Conservation (phyloP, 2,888 invertebrate genomes). For the Oxystoma pomonae region DNA sequence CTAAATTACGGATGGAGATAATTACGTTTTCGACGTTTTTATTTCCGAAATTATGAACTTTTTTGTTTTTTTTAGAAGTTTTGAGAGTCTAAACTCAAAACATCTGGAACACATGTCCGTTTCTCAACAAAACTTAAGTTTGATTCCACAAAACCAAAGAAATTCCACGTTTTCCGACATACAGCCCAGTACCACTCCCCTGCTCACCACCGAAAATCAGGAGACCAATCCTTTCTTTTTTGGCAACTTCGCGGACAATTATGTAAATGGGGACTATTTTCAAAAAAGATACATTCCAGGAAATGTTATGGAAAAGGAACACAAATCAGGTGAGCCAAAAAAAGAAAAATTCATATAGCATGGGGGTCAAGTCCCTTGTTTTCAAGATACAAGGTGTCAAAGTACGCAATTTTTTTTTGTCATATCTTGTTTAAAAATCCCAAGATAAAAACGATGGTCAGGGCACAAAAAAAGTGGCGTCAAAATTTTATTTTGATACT, state of each 20-base stretch:
- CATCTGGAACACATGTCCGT: conserved; percentile 34
- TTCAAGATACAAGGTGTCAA: no score
- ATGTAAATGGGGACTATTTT: conserved; percentile 38
- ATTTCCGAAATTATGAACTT: no score
- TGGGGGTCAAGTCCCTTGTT: no score
- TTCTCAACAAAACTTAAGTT: conserved; percentile 31
- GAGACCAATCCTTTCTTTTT: conserved; percentile 41
- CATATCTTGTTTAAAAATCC: no score
- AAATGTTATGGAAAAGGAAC: conserved; percentile 27
- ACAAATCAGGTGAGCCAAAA: not conserved
- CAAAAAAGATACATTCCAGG: conserved; percentile 40
- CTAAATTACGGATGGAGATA: no score
- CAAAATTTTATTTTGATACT: no score
- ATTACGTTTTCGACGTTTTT: no score
- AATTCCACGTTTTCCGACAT: conserved; percentile 8
- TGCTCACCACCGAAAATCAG: conserved; percentile 4
- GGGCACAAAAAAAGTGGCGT: no score
- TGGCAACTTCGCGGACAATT: conserved; percentile 36
- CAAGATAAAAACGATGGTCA: no score
- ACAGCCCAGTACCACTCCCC: conserved; percentile 7
- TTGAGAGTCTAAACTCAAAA: conserved; percentile 39
- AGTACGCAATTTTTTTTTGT: no score
- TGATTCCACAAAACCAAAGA: conserved; percentile 23
- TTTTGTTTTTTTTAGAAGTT: conserved; percentile 32
- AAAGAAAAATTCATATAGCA: no score